Evolutionary conservation across 30 jellyfish, hydroid and myxozoan genomes (phyloP), one percentile per base, ranked within the genome.

Genomic region (Aurelia aurita complex sp. Pacific): DNA sequence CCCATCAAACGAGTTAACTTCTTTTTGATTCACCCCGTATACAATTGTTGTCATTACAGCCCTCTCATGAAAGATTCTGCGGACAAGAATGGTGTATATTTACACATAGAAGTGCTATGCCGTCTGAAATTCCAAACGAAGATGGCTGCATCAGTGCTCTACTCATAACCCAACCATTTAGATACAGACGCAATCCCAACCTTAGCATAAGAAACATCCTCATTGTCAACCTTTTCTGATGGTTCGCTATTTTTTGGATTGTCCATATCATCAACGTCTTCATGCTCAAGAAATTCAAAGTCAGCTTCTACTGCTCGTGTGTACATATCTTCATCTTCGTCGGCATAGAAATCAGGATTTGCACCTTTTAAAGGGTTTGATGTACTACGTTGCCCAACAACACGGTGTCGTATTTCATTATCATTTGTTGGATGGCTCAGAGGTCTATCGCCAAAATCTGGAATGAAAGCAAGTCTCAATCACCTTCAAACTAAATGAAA

Each of bases 251-350:
- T n/a, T 54, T 72, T 34, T 61, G 34, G 76, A 17, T 2, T 52
- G 65, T 78, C 87, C 65, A 33, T 65, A 23, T 74, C 94, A n/a
- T 74, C 78, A 3, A 85, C 61, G 1, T 85, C 94, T 5, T 66
- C 53, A 36, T 85, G 94, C 14, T 85, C 94, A 63, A 85, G 88
- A 57, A 85, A 85, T 53, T 85, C 94, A 50, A 74, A 85, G 34
- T 85, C 94, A 60, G 88, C 61, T 33, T 85, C 94, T 35, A 85
- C 88, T 29, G 83, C 94, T 5, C 75, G 62, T 38, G 77, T 51
- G 69, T 35, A 38, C 18, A 61, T 87, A 23, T 85, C 78, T 46
- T 36, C 19, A 62, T 33, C 83, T 10, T 19, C 53, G 67, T 7
- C 71, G 38, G 79, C 9, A 9, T 36, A 50, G 5, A 29, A 54